Base-by-base conservation (phyloP, 2,113 vertebrate species). In the Asarcornis scutulata region DNA sequence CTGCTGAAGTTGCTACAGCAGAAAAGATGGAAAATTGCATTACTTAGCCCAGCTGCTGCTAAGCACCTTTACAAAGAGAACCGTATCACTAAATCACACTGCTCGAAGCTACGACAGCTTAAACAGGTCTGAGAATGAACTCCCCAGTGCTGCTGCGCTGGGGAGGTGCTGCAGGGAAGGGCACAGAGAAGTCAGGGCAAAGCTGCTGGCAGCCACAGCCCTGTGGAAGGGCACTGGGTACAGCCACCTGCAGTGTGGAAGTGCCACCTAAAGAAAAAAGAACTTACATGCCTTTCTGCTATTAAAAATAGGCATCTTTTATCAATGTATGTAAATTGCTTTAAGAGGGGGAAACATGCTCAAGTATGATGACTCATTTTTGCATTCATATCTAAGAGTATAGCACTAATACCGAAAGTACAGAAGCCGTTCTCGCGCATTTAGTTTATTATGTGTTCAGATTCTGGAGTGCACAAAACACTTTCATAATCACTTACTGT, bases 361-460 rank as follows among this genome's bases (percentile, higher is more conserved):
- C 74, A n/a, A 96, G 95, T 52, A 11, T 8, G 50, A 72, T 97
- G 93, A 97, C 92, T 97, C 96, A 96, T 66, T 95, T 91, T 76
- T 0, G 1, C 88, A 93, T 94, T 97, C 92, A 82, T 21, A 82
- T 92, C 81, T 93, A 88, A 93, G 96, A 87, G 95, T 83, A 74
- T 62, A 59, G 31, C 0, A 73, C 67, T 95, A 94, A 96, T 92
- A 93, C 16, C 10, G 16, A 76, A 83, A 92, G 88, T 48, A 55
- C 53, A 58, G 58, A 40, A 93, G 75, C 79, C 2, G 2, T 62
- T 82, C 86, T 78, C 67, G 74, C 44, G 46, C 36, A 55, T 94
- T 96, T 67, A 17, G 50, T 83, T 91, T 92, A 91, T 94, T 89
- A 79, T 68, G 22, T 71, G 63, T 67, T 94, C 31, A 1, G 71